phyloP scores from a whole-genome alignment of 1,140 invertebrate species.

The Xylocopa sonorina region DNA sequence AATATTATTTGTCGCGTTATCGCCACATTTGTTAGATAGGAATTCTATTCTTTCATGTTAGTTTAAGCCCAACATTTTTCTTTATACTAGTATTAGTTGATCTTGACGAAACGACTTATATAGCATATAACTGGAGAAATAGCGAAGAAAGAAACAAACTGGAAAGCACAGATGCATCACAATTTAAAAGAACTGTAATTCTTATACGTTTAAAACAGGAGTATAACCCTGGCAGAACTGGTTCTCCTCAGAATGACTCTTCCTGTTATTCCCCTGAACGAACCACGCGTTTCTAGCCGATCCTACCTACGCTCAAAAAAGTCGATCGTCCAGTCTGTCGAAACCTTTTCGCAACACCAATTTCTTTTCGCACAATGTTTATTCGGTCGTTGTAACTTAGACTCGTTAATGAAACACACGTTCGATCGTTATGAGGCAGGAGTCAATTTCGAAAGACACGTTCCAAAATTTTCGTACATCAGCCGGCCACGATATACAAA shows the following conservation, averaged over 20 bases:
- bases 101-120: no score
- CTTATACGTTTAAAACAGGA: neutral
- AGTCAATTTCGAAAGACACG: constrained; percentile 6
- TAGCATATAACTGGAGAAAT: neutral
- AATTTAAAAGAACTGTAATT: neutral
- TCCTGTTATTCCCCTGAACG: constrained; percentile 7
- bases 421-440: neutral
- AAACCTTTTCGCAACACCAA: neutral
- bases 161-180: neutral
- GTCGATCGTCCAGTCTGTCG: neutral
- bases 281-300: neutral
- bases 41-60: no score
- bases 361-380: no score
- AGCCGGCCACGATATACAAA: no score
- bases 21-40: no score
- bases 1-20: no score
- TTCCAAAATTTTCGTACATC: constrained; percentile 13
- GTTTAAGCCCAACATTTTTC: no score
- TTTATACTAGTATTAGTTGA: no score
- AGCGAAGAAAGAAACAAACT: neutral
- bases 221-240: constrained; percentile 23
- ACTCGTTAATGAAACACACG: neutral
- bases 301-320: neutral
- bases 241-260: constrained; percentile 29
- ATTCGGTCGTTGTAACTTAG: neutral